Evolutionary conservation across 2,888 invertebrate species (phyloP).

Genomic region (Iselma pallidipennis): DNA sequence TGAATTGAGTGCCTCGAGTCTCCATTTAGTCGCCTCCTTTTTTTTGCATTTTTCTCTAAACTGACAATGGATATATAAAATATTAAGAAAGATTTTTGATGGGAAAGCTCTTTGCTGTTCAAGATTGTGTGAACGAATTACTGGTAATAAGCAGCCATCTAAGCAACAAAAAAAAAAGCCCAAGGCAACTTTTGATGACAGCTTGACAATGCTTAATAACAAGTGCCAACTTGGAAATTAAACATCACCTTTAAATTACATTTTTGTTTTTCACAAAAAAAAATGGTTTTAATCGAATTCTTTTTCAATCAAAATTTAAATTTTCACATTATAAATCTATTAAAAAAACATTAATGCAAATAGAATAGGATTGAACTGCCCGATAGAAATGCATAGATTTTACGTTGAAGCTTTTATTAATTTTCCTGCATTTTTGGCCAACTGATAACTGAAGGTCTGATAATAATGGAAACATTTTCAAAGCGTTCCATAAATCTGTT

Average conservation of each 20-base stretch:
- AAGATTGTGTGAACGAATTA: not conserved
- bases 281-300: not conserved
- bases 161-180: not conserved
- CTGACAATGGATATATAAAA: too few species aligned
- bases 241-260: not conserved
- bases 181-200: not conserved
- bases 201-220: not conserved
- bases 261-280: not conserved
- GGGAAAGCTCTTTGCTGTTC: not conserved
- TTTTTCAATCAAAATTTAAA: not conserved
- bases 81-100: not conserved
- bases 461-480: too few species aligned
- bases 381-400: too few species aligned
- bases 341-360: not conserved
- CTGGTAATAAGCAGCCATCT: not conserved
- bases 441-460: too few species aligned
- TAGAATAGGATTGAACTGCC: not conserved
- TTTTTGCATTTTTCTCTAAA: not conserved
- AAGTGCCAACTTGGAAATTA: not conserved
- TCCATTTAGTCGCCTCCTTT: not conserved
- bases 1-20: too few species aligned
- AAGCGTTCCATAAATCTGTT: too few species aligned
- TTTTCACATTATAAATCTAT: not conserved
- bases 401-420: too few species aligned
- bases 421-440: too few species aligned